Conservation (phyloP, 2,797 vertebrate genomes). For the Clamator glandarius region DNA sequence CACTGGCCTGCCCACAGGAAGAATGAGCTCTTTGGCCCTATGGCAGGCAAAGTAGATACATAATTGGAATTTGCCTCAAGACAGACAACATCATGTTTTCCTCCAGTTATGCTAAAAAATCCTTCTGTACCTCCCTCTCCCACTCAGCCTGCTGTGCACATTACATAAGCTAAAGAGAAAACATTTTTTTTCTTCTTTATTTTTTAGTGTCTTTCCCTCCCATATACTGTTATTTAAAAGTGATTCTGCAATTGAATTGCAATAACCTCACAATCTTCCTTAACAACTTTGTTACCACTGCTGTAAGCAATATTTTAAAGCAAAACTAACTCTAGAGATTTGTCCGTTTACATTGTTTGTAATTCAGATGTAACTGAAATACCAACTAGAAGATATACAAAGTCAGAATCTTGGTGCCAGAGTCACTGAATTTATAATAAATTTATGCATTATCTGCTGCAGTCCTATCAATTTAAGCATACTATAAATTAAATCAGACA, state of each 20-base stretch:
- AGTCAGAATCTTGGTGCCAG: not conserved
- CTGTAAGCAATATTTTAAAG: not conserved
- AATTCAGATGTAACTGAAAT: not conserved
- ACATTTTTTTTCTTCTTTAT: not conserved
- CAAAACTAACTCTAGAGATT: not conserved
- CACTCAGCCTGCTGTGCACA: not conserved
- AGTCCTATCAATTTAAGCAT: not conserved
- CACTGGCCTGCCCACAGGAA: not conserved
- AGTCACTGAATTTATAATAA: not conserved
- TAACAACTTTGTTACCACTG: not conserved
- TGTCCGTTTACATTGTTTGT: not conserved
- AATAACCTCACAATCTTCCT: not conserved
- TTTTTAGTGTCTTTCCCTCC: not conserved
- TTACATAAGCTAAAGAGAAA: not conserved
- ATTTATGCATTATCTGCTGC: not conserved
- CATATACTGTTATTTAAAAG: not conserved
- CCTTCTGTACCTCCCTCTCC: not conserved
- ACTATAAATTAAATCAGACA: not conserved
- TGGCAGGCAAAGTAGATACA: not conserved
- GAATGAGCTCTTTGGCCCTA: not conserved
- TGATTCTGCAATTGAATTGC: not conserved
- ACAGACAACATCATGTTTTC: not conserved
- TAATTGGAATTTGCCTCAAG: not conserved
- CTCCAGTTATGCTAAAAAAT: not conserved
- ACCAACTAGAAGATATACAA: not conserved